Evolutionary conservation across 2,888 invertebrate species (phyloP), one percentile per base, ranked within the genome.

Genomic region (Eurytoma adleriae): DNA sequence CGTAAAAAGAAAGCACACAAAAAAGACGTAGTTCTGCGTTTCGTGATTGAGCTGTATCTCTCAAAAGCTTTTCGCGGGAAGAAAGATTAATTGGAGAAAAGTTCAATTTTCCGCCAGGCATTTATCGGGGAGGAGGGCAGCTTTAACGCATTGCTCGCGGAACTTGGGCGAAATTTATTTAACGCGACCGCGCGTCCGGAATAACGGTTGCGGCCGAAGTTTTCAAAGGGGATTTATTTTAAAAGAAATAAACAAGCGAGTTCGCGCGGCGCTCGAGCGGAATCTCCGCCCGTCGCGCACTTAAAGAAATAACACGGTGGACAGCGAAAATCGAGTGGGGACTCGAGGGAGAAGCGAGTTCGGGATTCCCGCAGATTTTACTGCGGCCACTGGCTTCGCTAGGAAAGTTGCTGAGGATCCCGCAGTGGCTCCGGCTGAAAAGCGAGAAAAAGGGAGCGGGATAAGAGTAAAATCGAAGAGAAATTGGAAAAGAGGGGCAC

Each of bases 161-260:
- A 48, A 3, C 59, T 62, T n/a, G 2, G 27, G 16, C 5, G 4
- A n/a, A 50, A 62, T 24, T 73, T 56, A 66, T 66, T 73, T 64
- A 54, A 20, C 24, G n/a, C 50, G 13, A 12, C 50, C 7, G 27
- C 18, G 18, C 50, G 10, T 3, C n/a, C 7, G 7, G 61, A 61
- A 56, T 54, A 73, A 64, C 20, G 18, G 16, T 73, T n/a, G 13
- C 24, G 24, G 24, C 30, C 30, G 64, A 73, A 66, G 52, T 73
- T 73, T 56, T 66, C 52, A 66, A 73, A 66, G 3, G 14, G 24
- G 20, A 64, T 73, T 64, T 73, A 64, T 64, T 48, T 64, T 66
- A 5, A 56, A 66, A 62, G 16, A 48, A 73, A 66, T 30, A 56
- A 73, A 64, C 54, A 40, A 73, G 12, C 73, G 20, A 14, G 64